Evolutionary conservation across 2,113 vertebrate species (phyloP), one percentile per base, ranked within the genome.

Genomic region (Excalfactoria chinensis): DNA sequence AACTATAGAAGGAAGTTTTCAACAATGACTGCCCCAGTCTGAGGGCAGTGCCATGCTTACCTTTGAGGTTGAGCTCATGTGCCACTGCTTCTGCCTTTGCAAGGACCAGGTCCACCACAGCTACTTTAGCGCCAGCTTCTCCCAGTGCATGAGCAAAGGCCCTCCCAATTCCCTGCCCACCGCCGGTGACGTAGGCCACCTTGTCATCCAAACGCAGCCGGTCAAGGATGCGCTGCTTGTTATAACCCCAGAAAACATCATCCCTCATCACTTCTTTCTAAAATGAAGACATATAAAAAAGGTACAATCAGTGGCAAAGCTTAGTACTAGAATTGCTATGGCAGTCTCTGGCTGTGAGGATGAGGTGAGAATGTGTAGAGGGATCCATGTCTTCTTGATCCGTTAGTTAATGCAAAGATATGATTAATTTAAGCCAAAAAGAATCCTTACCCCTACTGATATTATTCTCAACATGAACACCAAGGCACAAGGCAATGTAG

Each of bases 111-210:
- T 98, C 98, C n/a, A 98, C 96, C 2, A 98, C 77, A 0, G 97
- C 98, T 8, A 98, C 97, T 84, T 98, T 98, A 7, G 98, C 98
- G 34, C 98, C 98, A 0, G 98, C 98, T 93, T 98, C 98, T 8
- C 98, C 98, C 76, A 98, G 51, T 0, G 98, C 98, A 0, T 98
- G 98, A 44, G 98, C 98, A 22, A 98, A 98, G 12, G 97, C 97
- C 79, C 98, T 97, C 44, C 98, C 98, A 13, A 98, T 98, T 6
- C 98, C 98, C 89, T 98, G 98, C 18, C 98, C 98, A 8, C 94
- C 98, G 0, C 98, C 98, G 0, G 98, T 98, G 74, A 98, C 97
- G 0, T 97, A 98, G 46, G 98, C 98, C 56, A 98, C 98, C 94
- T 97, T 97, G 32, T 96, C 97, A 21, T 98, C 98, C 60, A 98